A percentile compares a stretch with the other conserved stretches of the same genome.
Evolutionary conservation across 1,140 invertebrate species (phyloP).

Genomic region (Lepidurus apus): DNA sequence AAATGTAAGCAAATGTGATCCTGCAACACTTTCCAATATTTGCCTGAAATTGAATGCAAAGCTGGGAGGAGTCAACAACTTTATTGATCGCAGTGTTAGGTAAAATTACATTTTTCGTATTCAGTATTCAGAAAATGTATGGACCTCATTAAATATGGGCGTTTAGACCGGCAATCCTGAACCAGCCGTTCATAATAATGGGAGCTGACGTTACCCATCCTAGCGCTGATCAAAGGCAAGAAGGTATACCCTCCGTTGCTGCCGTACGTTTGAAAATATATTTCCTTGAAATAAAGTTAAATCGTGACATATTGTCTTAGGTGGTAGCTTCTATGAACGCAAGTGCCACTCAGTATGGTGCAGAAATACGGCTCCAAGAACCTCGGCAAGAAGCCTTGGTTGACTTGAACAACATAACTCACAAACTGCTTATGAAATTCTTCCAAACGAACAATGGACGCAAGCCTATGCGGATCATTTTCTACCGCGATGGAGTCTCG

Average conservation of each 20-base stretch:
- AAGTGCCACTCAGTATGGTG: slow-evolving; percentile 61
- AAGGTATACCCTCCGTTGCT: slow-evolving; percentile 69
- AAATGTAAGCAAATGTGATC: slow-evolving; percentile 49
- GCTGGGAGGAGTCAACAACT: slow-evolving; percentile 75
- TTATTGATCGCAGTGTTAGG: slow-evolving; percentile 42
- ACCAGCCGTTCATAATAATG: slow-evolving; percentile 58
- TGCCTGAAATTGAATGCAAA: slow-evolving; percentile 80
- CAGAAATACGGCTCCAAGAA: slow-evolving; percentile 61
- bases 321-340: slow-evolving; percentile 63
- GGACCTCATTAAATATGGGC: neutral
- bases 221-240: slow-evolving; percentile 40
- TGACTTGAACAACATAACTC: slow-evolving; percentile 65
- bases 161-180: slow-evolving; percentile 38
- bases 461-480: slow-evolving; percentile 59
- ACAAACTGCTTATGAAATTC: slow-evolving; percentile 53
- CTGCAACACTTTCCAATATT: slow-evolving; percentile 61
- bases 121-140: slow-evolving; percentile 5
- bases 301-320: slow-evolving; percentile 39
- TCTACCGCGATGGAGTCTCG: slow-evolving; percentile 81
- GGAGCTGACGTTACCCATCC: slow-evolving; percentile 88
- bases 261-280: slow-evolving; percentile 50
- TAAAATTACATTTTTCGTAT: neutral
- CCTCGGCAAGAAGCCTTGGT: slow-evolving; percentile 63
- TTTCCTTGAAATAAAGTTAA: slow-evolving; percentile 15
- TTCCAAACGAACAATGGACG: slow-evolving; percentile 38